Evolutionary conservation across 2,888 invertebrate genomes (phyloP), one percentile per base, ranked within the genome.

Genomic region (Andrena praecox): DNA sequence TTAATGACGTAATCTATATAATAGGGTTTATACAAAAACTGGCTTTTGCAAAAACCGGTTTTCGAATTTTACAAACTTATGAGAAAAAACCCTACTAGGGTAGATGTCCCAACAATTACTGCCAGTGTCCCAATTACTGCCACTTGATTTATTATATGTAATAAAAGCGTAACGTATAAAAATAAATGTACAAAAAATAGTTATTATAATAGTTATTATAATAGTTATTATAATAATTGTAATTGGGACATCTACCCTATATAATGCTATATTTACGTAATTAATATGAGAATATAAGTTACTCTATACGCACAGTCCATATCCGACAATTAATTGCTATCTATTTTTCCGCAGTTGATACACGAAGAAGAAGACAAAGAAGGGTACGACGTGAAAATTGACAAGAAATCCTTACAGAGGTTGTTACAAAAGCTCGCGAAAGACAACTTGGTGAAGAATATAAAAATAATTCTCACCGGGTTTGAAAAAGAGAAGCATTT

Each of bases 381-480:
- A 92, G 95, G 95, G 0, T 94, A 94, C 66, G 92, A 94, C 6
- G 95, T 95, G 0, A 95, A 94, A 75, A 95, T 96, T 29, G 97
- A 97, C 90, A 95, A 95, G 82, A 96, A 96, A 90, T 96, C 97
- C 0, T 90, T 97, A 31, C 91, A 95, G 7, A 95, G 97, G 20
- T 91, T 97, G 20, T 91, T 97, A 27, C 93, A 94, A 31, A 95
- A 95, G 74, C 93, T 97, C 77, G 94, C 95, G 0, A 93, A 93
- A 72, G 96, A 96, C 63, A 95, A 96, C 10, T 94, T 95, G 75
- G 93, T 96, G 6, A 95, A 95, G 91, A 94, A 95, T 24, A 94
- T 95, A 27, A 94, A 94, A 91, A 88, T 96, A n/a, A 91, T 94
- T 64, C 88, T 96, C 52, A 94, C 91, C 54, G 93, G 93, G 48